Evolutionary conservation across 2,888 invertebrate genomes (phyloP).

Genomic region (Agelastica alni): DNA sequence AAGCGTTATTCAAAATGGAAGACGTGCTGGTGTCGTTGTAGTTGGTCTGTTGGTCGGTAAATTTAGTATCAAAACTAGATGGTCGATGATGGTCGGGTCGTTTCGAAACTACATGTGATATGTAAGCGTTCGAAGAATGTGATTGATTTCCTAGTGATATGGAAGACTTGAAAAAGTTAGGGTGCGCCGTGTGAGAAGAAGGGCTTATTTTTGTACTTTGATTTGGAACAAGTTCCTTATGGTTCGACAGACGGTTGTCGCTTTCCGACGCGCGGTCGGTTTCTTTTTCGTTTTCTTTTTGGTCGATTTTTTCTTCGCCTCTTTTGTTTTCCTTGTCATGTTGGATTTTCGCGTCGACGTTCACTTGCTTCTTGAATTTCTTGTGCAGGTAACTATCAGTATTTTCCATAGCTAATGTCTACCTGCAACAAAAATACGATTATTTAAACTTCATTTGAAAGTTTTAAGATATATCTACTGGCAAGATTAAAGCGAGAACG

Average conservation of each 20-base stretch:
- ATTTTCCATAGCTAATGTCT: conserved; percentile 50
- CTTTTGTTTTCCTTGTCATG: conserved; percentile 47
- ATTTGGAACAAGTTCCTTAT: conserved; percentile 50
- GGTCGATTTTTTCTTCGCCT: conserved; percentile 45
- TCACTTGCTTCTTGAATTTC: conserved; percentile 84
- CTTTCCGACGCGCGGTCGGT: conserved; percentile 26
- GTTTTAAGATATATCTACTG: background rate
- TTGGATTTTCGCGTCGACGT: conserved; percentile 60
- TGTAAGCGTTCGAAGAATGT: conserved; percentile 50
- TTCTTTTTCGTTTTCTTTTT: conserved; percentile 35
- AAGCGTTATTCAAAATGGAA: conserved; percentile 52
- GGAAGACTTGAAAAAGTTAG: conserved; percentile 52
- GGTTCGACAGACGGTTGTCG: conserved; percentile 37
- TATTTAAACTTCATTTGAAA: background rate
- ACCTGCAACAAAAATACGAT: conserved; percentile 29
- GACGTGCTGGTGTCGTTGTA: conserved; percentile 42
- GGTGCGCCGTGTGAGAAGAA: conserved; percentile 31
- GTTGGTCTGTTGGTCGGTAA: conserved; percentile 45
- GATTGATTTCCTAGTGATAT: conserved; percentile 52
- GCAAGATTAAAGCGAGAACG: background rate
- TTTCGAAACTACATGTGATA: conserved; percentile 52
- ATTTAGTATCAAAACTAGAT: conserved; percentile 51
- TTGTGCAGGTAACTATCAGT: conserved; percentile 81
- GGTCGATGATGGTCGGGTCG: conserved; percentile 39
- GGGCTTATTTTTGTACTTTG: conserved; percentile 52